A percentile compares a stretch with the other conserved stretches of the same genome.
phyloP scores from a whole-genome alignment of 2,113 vertebrate species.

The Morphnarchus princeps region DNA sequence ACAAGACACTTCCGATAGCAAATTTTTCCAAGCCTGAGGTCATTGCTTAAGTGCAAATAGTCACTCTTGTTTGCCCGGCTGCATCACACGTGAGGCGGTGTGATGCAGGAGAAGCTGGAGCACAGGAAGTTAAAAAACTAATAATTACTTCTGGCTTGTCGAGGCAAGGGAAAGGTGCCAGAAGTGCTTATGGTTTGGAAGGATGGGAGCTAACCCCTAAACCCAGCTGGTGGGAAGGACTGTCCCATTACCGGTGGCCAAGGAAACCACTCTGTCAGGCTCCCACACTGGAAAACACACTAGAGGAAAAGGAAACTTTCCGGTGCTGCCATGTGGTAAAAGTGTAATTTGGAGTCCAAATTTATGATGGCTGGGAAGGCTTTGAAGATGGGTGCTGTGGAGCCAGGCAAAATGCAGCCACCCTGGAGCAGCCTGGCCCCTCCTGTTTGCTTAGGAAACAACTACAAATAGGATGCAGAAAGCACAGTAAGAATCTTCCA shows the following conservation, averaged over 20 bases:
- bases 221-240: background rate
- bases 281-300: slow-evolving; percentile 11
- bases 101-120: background rate
- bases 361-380: background rate
- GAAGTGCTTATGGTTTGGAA: background rate
- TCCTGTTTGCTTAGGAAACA: background rate
- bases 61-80: background rate
- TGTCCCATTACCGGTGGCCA: background rate
- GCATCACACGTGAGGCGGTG: background rate
- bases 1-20: background rate
- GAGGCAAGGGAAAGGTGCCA: background rate
- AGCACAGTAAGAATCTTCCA: background rate
- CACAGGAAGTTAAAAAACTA: background rate
- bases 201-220: background rate
- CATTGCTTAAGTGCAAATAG: slow-evolving; percentile 15
- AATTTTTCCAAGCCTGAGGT: slow-evolving; percentile 36
- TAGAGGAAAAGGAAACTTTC: background rate
- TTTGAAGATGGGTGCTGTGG: background rate
- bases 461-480: background rate
- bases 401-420: background rate
- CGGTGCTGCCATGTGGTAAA: background rate
- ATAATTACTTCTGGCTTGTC: background rate
- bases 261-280: background rate
- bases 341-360: background rate
- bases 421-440: background rate